Evolutionary conservation across 2,888 invertebrate species (phyloP), one percentile per base, ranked within the genome.

Genomic region (Ectobius pallidus): DNA sequence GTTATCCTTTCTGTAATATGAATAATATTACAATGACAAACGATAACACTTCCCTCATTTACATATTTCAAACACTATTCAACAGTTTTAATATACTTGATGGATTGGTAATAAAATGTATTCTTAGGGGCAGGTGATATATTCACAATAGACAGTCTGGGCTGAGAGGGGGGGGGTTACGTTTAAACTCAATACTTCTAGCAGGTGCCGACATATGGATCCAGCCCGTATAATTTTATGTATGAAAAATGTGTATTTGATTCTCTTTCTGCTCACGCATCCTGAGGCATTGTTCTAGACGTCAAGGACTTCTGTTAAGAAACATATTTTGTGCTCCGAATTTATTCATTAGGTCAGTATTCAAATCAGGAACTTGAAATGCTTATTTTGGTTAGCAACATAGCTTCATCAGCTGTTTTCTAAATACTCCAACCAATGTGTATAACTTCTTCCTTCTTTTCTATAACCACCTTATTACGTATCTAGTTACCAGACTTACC

Each of bases 191-290:
- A 63, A 42, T 42, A 34, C 63, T 39, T 20, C 34, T 39, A 39
- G 63, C 63, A 63, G 63, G 63, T 63, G 63, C 34, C 63, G 63
- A 63, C 63, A 63, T 34, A 39, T 63, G 63, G 42, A 63, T 39
- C 63, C 11, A 42, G 42, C 63, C 63, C 63, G 63, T 63, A 63
- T 63, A 63, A 63, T 63, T 42, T 63, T 63, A 63, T 42, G 63
- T 63, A 63, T 63, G 63, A 63, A 63, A 42, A 42, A 63, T 42
- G n/a, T 63, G n/a, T 62, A 62, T 63, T 63, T 63, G 25, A 39
- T 63, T 63, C 63, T 63, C n/a, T 63, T 22, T 20, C 22, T 52
- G 22, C 25, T 14, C 25, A 52, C 52, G 52, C 52, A 52, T 52
- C 22, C 25, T 52, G 25, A 11, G 20, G 20, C 16, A 62, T 62